Evolutionary conservation across 2,797 vertebrate species (phyloP).

Genomic region (Dryobates pubescens): DNA sequence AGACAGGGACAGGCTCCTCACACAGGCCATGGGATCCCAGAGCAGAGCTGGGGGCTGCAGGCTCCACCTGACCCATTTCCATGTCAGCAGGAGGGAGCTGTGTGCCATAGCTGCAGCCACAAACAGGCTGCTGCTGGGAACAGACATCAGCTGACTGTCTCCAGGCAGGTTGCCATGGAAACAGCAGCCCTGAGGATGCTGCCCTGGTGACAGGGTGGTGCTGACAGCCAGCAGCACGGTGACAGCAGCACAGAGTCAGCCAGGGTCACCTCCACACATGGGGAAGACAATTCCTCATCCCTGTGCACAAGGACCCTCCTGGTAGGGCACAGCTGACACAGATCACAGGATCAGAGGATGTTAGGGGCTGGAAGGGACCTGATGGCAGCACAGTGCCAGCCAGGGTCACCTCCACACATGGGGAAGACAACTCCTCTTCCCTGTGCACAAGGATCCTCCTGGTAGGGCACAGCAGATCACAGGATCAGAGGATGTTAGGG

Average conservation of each 20-base stretch:
- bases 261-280: background rate
- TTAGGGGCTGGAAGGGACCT: too few species aligned
- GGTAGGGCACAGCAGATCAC: too few species aligned
- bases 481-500: too few species aligned
- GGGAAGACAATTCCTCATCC: background rate
- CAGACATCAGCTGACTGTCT: constrained; percentile 90
- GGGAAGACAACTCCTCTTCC: too few species aligned
- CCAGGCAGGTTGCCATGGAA: constrained; percentile 88
- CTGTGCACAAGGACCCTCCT: background rate
- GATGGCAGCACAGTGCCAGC: too few species aligned
- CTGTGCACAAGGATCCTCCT: too few species aligned
- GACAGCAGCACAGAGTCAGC: constrained; percentile 47
- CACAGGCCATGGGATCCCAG: background rate
- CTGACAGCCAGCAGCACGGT: constrained; percentile 32
- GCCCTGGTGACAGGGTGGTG: constrained; percentile 78
- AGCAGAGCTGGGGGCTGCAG: background rate
- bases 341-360: background rate
- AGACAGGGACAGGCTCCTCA: background rate
- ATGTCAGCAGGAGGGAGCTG: background rate
- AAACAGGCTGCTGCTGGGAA: constrained; percentile 76
- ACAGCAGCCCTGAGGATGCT: constrained; percentile 86
- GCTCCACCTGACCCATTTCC: background rate
- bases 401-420: too few species aligned
- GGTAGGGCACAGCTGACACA: too few species aligned
- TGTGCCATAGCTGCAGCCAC: background rate